Base-by-base conservation (phyloP, 2,888 invertebrate genomes). In the Scaptomyza parva region DNA sequence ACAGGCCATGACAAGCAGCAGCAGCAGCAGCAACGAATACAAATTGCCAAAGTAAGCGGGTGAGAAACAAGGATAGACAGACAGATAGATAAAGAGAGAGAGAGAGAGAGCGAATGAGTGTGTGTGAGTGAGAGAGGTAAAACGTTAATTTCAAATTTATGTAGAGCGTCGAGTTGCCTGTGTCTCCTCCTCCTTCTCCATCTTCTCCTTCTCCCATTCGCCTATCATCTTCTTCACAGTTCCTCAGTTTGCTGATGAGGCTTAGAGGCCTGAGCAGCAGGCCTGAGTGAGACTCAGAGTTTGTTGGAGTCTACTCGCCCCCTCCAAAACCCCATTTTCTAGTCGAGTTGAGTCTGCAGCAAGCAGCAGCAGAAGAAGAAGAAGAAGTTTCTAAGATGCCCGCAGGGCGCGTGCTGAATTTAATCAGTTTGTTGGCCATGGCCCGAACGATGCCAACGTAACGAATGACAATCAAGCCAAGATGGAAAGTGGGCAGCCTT, bases 361-460 rank as follows among this genome's bases (percentile, higher is more conserved):
- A 72, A 82, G 24, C 6, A 24, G 7, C 8, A 24, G 24, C 1
- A 78, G 86, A 11, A 14, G 24, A 7, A 26, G 17, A 26, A 17
- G 26, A 18, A 88, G 86, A 86, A 89, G 86, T 88, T 89, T 71
- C 65, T 73, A 89, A 88, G 89, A 88, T 83, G 88, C 88, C 89
- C 80, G 85, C 80, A 90, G 90, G 90, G 90, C 90, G 89, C 90
- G 90, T 90, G 90, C 91, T 90, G 86, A 89, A 90, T 90, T 90
- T 89, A 85, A 89, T 85, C 89, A 85, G 85, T 85, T 85, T 88
- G 88, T 88, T 76, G 88, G 81, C 83, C 87, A 83, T 75, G 68
- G 79, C 70, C 70, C 40, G 79, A 76, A 64, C 65, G 62, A 66
- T 47, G 30, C 47, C 63, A 72, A 83, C 76, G 83, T 76, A 81